Evolutionary conservation across 2,797 vertebrate genomes (phyloP).

Genomic region (Masticophis lateralis): DNA sequence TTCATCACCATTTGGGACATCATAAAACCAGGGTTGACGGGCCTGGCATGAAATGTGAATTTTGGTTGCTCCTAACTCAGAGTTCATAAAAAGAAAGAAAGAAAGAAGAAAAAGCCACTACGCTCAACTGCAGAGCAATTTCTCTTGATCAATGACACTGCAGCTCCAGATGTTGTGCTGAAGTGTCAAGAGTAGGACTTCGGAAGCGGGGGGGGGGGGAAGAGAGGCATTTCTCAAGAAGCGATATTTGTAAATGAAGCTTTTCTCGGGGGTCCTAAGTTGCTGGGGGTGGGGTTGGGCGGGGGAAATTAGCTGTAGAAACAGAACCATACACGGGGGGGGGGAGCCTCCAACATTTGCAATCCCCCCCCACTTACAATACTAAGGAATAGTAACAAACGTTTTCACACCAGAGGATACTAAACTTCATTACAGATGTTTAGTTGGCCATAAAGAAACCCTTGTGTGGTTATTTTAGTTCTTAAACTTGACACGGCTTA

Average conservation of each 20-base stretch:
- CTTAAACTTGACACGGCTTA: conserved; percentile 56
- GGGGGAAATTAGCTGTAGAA: neutral
- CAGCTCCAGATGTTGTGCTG: conserved; percentile 7
- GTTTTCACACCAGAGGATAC: conserved; percentile 7
- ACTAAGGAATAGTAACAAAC: conserved; percentile 21
- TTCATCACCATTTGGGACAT: neutral
- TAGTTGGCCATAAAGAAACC: conserved; percentile 44
- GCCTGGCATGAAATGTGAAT: conserved; percentile 6
- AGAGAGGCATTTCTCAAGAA: conserved; percentile 48
- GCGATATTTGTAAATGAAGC: conserved; percentile 39
- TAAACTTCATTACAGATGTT: conserved; percentile 55
- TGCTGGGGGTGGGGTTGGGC: conserved; percentile 9
- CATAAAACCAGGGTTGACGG: neutral
- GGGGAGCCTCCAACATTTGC: conserved; percentile 26
- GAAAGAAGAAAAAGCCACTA: neutral
- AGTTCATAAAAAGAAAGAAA: neutral
- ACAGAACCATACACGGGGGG: neutral
- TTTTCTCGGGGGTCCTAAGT: conserved; percentile 21
- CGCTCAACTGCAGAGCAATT: neutral
- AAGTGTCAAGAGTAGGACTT: neutral
- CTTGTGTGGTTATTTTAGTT: conserved; percentile 27
- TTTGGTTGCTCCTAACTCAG: neutral
- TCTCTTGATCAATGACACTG: neutral
- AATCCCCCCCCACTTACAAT: neutral
- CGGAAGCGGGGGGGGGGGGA: neutral